Conservation (phyloP, 2,888 invertebrate species). For the Bombylius major region DNA sequence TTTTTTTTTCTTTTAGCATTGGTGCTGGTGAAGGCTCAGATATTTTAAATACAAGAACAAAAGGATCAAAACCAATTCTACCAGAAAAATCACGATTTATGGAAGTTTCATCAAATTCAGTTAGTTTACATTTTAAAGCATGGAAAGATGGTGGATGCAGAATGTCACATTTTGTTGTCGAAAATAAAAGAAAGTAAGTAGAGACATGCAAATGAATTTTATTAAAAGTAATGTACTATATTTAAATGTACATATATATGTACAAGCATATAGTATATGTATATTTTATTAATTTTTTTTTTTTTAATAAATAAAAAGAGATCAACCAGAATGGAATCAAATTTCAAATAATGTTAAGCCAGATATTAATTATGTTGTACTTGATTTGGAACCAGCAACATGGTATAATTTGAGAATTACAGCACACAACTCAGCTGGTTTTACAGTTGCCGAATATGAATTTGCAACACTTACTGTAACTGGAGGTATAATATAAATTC, state of each 20-base stretch:
- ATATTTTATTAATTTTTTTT: not conserved
- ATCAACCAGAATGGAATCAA: conserved; percentile 83
- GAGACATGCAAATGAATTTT: not conserved
- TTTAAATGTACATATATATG: conserved; percentile 11
- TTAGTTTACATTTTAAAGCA: conserved; percentile 79
- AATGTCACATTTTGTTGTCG: conserved; percentile 89
- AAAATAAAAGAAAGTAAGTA: conserved; percentile 79
- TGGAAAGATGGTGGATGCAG: conserved; percentile 95
- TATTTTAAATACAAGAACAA: conserved; percentile 76
- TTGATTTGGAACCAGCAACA: conserved; percentile 84
- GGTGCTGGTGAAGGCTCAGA: conserved; percentile 86
- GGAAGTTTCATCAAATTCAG: conserved; percentile 85
- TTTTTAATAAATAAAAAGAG: conserved; percentile 38
- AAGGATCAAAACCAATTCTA: conserved; percentile 85
- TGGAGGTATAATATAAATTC: conserved; percentile 58
- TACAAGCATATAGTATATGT: not conserved
- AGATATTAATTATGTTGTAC: conserved; percentile 77
- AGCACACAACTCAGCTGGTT: conserved; percentile 91
- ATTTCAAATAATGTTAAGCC: conserved; percentile 88
- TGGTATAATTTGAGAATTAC: conserved; percentile 89
- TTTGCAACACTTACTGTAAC: conserved; percentile 88
- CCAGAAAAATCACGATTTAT: conserved; percentile 85
- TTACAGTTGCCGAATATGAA: conserved; percentile 88
- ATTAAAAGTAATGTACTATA: not conserved
- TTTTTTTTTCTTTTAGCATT: conserved; percentile 44